Conservation (phyloP, 2,797 vertebrate species). For the Pangasius sanitwongsei region DNA sequence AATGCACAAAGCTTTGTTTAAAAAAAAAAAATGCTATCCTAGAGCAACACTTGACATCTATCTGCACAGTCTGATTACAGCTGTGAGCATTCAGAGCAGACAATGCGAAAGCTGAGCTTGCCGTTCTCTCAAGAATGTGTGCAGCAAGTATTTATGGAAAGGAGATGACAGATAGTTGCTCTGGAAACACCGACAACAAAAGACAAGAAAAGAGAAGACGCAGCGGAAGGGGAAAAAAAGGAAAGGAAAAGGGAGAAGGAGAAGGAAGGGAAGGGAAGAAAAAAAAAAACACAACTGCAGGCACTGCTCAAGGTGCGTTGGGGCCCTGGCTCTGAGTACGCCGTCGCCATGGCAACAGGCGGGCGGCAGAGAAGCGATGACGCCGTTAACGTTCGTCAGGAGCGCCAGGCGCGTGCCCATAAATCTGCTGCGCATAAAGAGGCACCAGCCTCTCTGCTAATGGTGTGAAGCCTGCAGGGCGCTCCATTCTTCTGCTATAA, state of each 20-base stretch:
- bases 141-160: slow-evolving; percentile 63
- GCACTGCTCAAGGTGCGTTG: slow-evolving; percentile 79
- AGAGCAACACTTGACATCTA: slow-evolving; percentile 12
- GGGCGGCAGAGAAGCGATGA: slow-evolving; percentile 73
- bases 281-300: slow-evolving; percentile 73
- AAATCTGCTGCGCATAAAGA: slow-evolving; percentile 85
- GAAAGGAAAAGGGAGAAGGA: slow-evolving; percentile 7
- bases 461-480: slow-evolving; percentile 69
- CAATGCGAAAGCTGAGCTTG: slow-evolving; percentile 52
- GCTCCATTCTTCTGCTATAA: slow-evolving; percentile 80
- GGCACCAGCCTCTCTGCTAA: slow-evolving; percentile 74
- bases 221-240: neutral
- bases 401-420: slow-evolving; percentile 78
- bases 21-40: neutral
- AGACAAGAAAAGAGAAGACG: slow-evolving; percentile 64
- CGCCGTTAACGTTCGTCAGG: slow-evolving; percentile 78
- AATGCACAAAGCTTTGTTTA: neutral
- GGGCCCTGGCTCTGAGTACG: slow-evolving; percentile 80
- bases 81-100: slow-evolving; percentile 38
- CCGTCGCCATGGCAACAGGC: slow-evolving; percentile 83
- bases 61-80: slow-evolving; percentile 37
- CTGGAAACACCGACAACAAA: slow-evolving; percentile 83
- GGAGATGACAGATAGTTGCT: slow-evolving; percentile 76
- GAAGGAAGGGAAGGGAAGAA: slow-evolving; percentile 73
- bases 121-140: slow-evolving; percentile 53